Evolutionary conservation across 2,113 vertebrate species (phyloP).

Genomic region (Sus scrofa): DNA sequence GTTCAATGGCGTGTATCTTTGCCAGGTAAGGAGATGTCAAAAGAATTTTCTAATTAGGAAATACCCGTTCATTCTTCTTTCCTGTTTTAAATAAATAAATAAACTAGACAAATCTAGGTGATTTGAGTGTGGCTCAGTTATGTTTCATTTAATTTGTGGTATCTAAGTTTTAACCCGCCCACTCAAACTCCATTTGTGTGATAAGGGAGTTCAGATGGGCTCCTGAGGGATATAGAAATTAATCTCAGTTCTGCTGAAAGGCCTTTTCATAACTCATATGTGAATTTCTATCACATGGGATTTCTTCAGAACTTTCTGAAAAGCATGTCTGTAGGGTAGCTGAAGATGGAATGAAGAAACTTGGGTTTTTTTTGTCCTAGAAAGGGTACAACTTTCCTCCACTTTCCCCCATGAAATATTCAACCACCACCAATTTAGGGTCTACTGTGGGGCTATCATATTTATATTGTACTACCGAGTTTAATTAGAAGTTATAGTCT

Average conservation of each 20-base stretch:
- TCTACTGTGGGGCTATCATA: conserved; percentile 13
- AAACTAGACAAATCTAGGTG: conserved; percentile 59
- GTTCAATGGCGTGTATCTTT: conserved; percentile 28
- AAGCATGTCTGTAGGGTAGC: conserved; percentile 76
- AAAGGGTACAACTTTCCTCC: background rate
- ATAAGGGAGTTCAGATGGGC: conserved; percentile 79
- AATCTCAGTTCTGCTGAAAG: conserved; percentile 84
- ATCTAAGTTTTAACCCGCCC: conserved; percentile 84
- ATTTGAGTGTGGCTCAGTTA: conserved; percentile 71
- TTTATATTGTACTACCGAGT: background rate
- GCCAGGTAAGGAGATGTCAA: conserved; percentile 54
- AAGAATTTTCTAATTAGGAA: conserved; percentile 70
- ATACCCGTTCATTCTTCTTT: conserved; percentile 58
- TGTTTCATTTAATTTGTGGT: conserved; percentile 85
- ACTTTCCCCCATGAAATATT: background rate
- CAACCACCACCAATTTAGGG: background rate
- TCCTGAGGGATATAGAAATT: conserved; percentile 86
- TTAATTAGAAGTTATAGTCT: conserved; percentile 40
- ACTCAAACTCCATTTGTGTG: conserved; percentile 84
- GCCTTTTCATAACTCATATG: conserved; percentile 87
- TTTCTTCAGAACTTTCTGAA: conserved; percentile 82
- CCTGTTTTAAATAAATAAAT: conserved; percentile 65
- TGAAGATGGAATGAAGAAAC: conserved; percentile 52
- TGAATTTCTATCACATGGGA: conserved; percentile 82
- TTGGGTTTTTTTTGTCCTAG: conserved; percentile 38